Evolutionary conservation across 2,888 invertebrate species (phyloP), one percentile per base, ranked within the genome.

Genomic region (Drosophila koepferae): DNA sequence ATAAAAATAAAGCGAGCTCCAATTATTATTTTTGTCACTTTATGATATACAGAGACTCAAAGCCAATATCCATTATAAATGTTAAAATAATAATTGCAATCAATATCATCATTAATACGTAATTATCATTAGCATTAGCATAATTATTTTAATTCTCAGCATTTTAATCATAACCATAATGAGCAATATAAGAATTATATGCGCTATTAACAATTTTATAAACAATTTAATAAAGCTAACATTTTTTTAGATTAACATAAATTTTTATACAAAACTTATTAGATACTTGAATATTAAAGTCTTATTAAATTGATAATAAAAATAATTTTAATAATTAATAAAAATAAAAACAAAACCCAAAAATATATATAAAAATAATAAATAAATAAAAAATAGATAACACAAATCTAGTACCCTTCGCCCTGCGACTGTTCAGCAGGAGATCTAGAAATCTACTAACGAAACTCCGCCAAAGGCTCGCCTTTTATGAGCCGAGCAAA

Each of bases 1-100:
- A 23, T 14, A 2, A 6, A 40, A 40, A 40, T 16, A 14, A 40
- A 40, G 16, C 7, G 16, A 40, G 38, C 14, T 16, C 18, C 28
- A 65, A 43, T 54, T 54, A 49, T 66, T 14, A 54, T 59, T 77
- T 65, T 73, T 54, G 73, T 67, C 78, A 78, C 66, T 78, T 76
- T 77, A 36, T 44, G 74, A 7, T 51, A 14, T 12, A 18, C 14
- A 12, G 12, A 12, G 18, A 34, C 9, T 18, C 16, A 20, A 28
- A 28, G 23, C 20, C n/a, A 48, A 20, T 53, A 36, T 36, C 0
- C 14, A 10, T 14, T 8, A 12, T 5, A 20, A 18, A 38, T 18
- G 14, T 14, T 18, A 16, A 16, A 18, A 16, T 20, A 20, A 20
- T 38, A 2, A 48, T 48, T 48, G 23, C 7, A 0, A 23, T 31